These are phyloP conservation scores for Notodonta ziczac DNA, from an alignment of 2,888 invertebrate species.

Conservation along the genomic window DNA sequence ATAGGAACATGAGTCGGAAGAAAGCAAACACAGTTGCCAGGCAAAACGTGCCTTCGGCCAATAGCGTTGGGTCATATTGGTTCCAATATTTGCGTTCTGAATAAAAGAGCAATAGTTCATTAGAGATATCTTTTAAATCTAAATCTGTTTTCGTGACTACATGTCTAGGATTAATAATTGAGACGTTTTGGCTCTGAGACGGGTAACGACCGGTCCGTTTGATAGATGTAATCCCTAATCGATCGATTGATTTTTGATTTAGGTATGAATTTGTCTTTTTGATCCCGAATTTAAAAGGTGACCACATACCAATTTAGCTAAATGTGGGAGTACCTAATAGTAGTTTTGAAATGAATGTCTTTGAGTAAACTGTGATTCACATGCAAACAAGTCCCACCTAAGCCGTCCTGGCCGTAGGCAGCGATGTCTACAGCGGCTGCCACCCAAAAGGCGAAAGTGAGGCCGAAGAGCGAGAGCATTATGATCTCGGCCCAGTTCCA, in stretches of 20 bases:
- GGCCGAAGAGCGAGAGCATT: constrained; percentile 82
- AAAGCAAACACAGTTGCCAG: constrained; percentile 88
- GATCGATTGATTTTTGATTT: neutral
- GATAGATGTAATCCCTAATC: constrained; percentile 1
- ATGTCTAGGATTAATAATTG: neutral
- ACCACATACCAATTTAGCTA: neutral
- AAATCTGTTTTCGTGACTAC: constrained; percentile 4
- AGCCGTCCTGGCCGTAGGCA: constrained; percentile 27
- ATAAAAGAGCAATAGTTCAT: constrained; percentile 5
- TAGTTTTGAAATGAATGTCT: neutral
- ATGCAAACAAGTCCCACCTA: constrained; percentile 19
- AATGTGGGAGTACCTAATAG: no score
- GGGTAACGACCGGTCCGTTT: neutral
- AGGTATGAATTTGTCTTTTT: neutral
- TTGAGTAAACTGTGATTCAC: neutral
- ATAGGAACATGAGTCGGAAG: constrained; percentile 86
- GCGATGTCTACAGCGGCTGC: constrained; percentile 80
- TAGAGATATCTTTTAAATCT: constrained; percentile 1
- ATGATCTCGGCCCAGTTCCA: constrained; percentile 88
- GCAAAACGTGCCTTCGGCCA: constrained; percentile 88
- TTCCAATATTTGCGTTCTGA: constrained; percentile 88
- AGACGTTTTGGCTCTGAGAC: neutral
- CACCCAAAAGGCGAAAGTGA: constrained; percentile 87
- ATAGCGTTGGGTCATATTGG: constrained; percentile 85
- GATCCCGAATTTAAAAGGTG: neutral